Evolutionary conservation across 92 coral and sea anemone species (phyloP).

Genomic region (Siderastrea radians): DNA sequence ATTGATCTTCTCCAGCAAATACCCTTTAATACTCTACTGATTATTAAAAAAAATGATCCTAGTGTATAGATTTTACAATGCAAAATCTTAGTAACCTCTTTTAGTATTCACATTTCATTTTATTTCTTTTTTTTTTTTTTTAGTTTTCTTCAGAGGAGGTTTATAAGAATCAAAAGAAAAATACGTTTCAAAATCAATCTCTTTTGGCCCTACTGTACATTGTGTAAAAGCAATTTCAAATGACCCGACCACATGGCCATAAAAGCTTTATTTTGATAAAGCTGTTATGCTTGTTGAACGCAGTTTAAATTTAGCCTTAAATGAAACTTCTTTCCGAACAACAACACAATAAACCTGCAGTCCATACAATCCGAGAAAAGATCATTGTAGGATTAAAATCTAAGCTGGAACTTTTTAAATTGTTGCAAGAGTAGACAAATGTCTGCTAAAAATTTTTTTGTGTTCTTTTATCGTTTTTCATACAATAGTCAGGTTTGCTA

Average conservation of each 20-base stretch:
- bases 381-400: not conserved
- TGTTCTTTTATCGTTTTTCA: not conserved
- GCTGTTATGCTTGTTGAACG: conserved; percentile 5
- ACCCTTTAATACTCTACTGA: too few species aligned
- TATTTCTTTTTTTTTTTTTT: too few species aligned
- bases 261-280: conserved; percentile 7
- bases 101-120: too few species aligned
- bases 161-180: conserved; percentile 6
- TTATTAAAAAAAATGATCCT: too few species aligned
- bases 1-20: too few species aligned
- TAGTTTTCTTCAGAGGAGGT: not conserved
- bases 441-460: not conserved
- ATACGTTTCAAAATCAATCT: not conserved
- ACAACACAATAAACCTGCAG: conserved; percentile 4
- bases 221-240: conserved; percentile 10
- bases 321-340: not conserved
- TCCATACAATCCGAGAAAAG: not conserved
- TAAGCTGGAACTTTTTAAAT: not conserved
- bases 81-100: too few species aligned
- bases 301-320: not conserved
- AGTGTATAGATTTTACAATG: too few species aligned
- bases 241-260: conserved; percentile 16
- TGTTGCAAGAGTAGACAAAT: not conserved
- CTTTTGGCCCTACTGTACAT: not conserved
- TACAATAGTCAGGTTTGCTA: not conserved